phyloP scores from a whole-genome alignment of 2,797 vertebrate genomes.

The Platalea minor region DNA sequence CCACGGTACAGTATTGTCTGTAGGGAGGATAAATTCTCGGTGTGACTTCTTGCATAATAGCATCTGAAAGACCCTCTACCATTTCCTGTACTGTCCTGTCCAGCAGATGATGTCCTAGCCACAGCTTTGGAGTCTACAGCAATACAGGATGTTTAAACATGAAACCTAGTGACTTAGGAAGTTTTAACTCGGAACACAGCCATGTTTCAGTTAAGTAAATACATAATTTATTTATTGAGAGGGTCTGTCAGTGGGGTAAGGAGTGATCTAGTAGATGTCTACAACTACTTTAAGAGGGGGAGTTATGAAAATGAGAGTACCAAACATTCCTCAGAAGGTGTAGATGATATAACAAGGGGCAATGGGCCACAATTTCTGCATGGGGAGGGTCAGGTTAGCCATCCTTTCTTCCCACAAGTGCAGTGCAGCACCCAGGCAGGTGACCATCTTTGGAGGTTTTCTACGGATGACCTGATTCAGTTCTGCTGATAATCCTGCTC shows the following conservation, averaged over 20 bases:
- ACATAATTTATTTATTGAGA: background rate
- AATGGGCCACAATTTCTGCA: background rate
- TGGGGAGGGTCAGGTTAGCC: background rate
- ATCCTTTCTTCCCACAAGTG: background rate
- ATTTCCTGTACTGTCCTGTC: background rate
- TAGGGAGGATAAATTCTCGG: background rate
- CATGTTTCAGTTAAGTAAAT: background rate
- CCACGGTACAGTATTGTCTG: background rate
- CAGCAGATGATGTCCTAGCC: background rate
- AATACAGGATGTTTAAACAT: background rate
- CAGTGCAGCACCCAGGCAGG: background rate
- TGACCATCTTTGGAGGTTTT: background rate
- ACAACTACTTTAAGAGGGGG: background rate
- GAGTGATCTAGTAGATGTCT: background rate
- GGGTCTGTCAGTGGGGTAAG: background rate
- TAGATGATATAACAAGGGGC: background rate
- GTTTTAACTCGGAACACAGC: background rate
- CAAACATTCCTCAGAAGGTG: background rate
- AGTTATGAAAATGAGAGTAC: background rate
- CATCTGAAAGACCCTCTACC: background rate
- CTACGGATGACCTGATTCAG: background rate
- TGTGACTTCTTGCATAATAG: background rate
- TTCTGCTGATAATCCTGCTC: background rate
- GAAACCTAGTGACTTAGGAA: background rate
- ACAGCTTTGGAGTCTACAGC: background rate